Conservation (phyloP, 92 coral and sea anemone genomes). For the Zoanthus sociatus region DNA sequence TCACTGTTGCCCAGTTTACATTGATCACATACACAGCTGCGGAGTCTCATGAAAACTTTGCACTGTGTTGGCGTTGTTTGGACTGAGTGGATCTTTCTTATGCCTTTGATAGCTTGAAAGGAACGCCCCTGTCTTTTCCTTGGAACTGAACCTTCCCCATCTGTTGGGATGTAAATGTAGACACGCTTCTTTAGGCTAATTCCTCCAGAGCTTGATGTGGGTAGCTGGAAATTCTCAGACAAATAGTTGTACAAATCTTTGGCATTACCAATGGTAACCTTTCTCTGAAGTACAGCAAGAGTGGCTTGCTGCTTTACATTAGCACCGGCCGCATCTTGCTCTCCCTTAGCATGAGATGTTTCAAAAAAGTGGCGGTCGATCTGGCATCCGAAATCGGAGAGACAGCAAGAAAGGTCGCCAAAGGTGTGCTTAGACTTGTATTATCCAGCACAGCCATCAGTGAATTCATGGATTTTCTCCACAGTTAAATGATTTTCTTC, state of each 20-base stretch:
- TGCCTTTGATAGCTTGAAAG: slow-evolving; percentile 46
- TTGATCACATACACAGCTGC: slow-evolving; percentile 27
- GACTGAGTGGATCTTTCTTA: slow-evolving; percentile 53
- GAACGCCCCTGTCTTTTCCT: slow-evolving; percentile 41
- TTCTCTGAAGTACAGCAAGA: slow-evolving; percentile 25
- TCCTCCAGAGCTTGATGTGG: slow-evolving; percentile 30
- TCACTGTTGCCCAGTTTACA: slow-evolving; percentile 19
- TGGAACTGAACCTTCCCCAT: slow-evolving; percentile 13
- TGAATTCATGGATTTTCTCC: slow-evolving; percentile 26
- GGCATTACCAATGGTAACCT: slow-evolving; percentile 19
- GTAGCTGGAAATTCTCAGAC: slow-evolving; percentile 21
- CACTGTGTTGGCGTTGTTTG: slow-evolving; percentile 43
- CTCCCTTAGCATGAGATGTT: slow-evolving; percentile 36
- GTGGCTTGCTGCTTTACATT: slow-evolving; percentile 32
- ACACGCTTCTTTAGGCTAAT: slow-evolving; percentile 31
- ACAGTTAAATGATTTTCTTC: slow-evolving; percentile 29
- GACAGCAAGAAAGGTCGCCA: slow-evolving; percentile 31
- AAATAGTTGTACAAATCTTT: slow-evolving; percentile 19
- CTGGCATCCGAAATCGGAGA: slow-evolving; percentile 19
- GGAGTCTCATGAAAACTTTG: slow-evolving; percentile 42
- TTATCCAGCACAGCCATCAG: slow-evolving; percentile 27
- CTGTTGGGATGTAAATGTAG: slow-evolving; percentile 16
- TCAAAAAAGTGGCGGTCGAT: slow-evolving; percentile 34
- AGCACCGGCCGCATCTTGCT: slow-evolving; percentile 36
- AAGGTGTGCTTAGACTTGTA: slow-evolving; percentile 29